These are phyloP conservation scores for Scaptomyza tumidula DNA, from an alignment of 2,888 invertebrate genomes.

Conservation along the genomic window DNA sequence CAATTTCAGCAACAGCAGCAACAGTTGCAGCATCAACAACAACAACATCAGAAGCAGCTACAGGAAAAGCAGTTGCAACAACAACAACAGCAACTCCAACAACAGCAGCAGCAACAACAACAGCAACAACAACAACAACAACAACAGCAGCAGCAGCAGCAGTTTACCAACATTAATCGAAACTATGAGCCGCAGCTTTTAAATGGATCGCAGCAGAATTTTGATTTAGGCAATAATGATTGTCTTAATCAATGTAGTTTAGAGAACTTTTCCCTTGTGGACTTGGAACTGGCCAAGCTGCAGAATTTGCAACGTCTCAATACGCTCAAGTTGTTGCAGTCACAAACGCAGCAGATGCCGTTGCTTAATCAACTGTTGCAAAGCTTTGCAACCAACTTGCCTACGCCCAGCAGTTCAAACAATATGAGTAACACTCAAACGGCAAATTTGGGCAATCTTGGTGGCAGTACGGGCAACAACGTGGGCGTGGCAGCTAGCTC, in stretches of 20 bases:
- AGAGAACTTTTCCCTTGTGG: constrained; percentile 71
- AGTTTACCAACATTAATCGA: constrained; percentile 58
- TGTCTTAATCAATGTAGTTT: constrained; percentile 55
- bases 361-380: constrained; percentile 80
- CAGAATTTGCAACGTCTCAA: constrained; percentile 83
- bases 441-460: constrained; percentile 42
- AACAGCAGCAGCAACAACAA: constrained; percentile 45
- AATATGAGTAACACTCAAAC: constrained; percentile 50
- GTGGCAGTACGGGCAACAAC: constrained; percentile 20
- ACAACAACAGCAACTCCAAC: constrained; percentile 38
- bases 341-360: constrained; percentile 80
- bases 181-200: constrained; percentile 57
- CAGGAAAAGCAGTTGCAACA: constrained; percentile 30
- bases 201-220: constrained; percentile 61
- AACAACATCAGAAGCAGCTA: constrained; percentile 57
- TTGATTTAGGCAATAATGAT: constrained; percentile 63
- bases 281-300: constrained; percentile 82
- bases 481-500: constrained; percentile 15
- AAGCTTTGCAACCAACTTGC: constrained; percentile 72
- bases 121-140: constrained; percentile 48
- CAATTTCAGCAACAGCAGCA: constrained; percentile 66
- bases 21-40: constrained; percentile 40
- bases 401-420: constrained; percentile 47
- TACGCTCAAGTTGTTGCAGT: constrained; percentile 82
- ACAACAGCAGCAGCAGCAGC: constrained; percentile 50